Evolutionary conservation across 53 echinoderm and acorn worm species (phyloP).

Genomic region (Mesocentrotus franciscanus): DNA sequence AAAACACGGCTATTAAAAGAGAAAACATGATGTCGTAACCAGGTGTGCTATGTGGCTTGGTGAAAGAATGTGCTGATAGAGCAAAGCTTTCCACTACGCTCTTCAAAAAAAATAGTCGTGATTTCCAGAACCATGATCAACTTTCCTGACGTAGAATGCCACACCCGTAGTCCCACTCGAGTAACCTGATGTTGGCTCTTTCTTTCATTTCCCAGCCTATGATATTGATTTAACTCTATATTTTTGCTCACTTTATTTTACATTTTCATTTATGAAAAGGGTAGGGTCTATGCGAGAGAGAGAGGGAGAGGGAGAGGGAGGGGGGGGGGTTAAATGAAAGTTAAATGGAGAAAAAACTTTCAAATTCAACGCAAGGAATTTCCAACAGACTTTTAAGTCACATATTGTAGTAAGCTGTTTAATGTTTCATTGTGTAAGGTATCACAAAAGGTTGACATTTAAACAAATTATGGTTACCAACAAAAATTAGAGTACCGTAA

Average conservation of each 20-base stretch:
- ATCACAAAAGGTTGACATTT: no score
- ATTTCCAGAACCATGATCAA: slow-evolving; percentile 9
- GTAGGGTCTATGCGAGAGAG: not conserved
- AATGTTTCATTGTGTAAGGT: no score
- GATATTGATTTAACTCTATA: not conserved
- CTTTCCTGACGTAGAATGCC: not conserved
- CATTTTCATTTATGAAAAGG: not conserved
- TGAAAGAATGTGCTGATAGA: slow-evolving; percentile 32
- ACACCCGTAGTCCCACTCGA: not conserved
- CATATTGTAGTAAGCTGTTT: no score
- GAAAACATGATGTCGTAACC: not conserved
- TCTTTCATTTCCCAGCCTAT: not conserved
- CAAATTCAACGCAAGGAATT: no score
- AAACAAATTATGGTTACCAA: no score
- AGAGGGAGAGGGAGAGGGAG: not conserved
- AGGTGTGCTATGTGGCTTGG: not conserved
- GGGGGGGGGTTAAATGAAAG: no score
- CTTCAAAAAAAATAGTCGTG: not conserved
- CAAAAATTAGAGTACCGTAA: no score
- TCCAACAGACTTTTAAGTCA: no score
- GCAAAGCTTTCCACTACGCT: not conserved
- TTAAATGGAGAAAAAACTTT: no score
- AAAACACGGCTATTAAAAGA: slow-evolving; percentile 47
- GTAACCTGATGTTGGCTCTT: not conserved
- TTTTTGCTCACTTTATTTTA: not conserved